These are phyloP conservation scores for Crioceris asparagi DNA, from an alignment of 2,888 invertebrate genomes.

Conservation along the genomic window DNA sequence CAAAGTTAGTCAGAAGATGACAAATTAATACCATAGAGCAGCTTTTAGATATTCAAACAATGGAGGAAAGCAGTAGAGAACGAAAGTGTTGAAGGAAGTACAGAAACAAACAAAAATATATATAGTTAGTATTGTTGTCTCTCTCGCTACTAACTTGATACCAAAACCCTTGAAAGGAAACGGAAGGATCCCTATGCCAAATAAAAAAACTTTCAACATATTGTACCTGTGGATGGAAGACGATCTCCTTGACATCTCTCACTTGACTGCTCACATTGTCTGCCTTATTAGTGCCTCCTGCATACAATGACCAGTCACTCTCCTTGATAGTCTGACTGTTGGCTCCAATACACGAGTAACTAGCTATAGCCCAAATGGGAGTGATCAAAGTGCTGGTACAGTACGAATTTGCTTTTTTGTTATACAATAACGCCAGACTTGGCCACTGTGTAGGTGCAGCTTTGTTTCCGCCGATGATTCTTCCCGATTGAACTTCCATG, in stretches of 20 bases:
- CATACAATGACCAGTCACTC: conserved; percentile 31
- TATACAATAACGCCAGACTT: conserved; percentile 43
- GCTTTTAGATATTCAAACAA: too few relatives aligned
- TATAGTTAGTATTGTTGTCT: too few relatives aligned
- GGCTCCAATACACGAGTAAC: conserved; percentile 38
- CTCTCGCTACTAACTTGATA: too few relatives aligned
- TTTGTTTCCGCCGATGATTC: conserved; percentile 42
- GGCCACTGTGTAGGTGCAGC: conserved; percentile 46
- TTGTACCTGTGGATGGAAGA: conserved; percentile 45
- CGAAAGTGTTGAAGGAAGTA: too few relatives aligned
- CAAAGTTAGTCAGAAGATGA: conserved; percentile 4
- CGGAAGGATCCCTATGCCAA: too few relatives aligned
- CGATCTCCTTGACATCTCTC: conserved; percentile 36
- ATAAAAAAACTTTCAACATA: conserved; percentile 4
- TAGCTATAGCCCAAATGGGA: conserved; percentile 41
- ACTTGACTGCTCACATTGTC: conserved; percentile 33
- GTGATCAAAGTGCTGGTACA: conserved; percentile 42
- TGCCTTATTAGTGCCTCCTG: conserved; percentile 31
- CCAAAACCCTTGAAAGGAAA: too few relatives aligned
- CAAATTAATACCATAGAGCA: conserved; percentile 4
- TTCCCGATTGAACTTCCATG: conserved; percentile 32
- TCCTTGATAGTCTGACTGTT: conserved; percentile 8
- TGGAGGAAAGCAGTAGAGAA: too few relatives aligned
- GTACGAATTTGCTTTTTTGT: conserved; percentile 35
- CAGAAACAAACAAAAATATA: too few relatives aligned